Conservation (phyloP, 2,797 vertebrate genomes). For the Staurois parvus region DNA sequence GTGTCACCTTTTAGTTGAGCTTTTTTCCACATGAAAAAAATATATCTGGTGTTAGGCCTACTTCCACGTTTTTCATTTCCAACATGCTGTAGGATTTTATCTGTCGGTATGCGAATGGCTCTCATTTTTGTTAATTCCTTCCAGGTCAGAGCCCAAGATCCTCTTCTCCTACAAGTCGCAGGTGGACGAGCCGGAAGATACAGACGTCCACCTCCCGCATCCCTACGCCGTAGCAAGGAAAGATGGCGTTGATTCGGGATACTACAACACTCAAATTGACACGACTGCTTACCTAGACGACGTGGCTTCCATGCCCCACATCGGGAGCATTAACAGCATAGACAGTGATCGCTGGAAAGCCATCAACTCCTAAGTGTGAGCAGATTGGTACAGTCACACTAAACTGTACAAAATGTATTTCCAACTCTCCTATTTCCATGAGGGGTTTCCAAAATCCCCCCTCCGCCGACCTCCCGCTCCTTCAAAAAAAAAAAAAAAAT, state of each 20-base stretch:
- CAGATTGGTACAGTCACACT: slow-evolving; percentile 14
- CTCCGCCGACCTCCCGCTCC: background rate
- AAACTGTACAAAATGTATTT: background rate
- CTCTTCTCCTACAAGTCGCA: slow-evolving; percentile 99
- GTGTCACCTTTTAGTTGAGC: no score
- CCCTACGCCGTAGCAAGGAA: slow-evolving; percentile 86
- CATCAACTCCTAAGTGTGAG: slow-evolving; percentile 79
- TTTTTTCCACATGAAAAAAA: no score
- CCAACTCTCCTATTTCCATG: background rate
- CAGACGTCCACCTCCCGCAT: slow-evolving; percentile 92
- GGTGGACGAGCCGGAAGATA: slow-evolving; percentile 93
- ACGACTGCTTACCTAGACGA: slow-evolving; percentile 90
- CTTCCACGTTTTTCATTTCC: no score
- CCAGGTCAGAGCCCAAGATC: slow-evolving; percentile 96
- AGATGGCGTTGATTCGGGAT: slow-evolving; percentile 81
- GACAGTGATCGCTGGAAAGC: slow-evolving; percentile 96
- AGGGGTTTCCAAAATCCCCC: background rate
- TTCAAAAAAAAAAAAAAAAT: background rate
- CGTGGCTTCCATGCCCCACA: slow-evolving; percentile 87
- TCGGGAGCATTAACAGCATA: slow-evolving; percentile 89
- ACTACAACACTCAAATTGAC: slow-evolving; percentile 95
- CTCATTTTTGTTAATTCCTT: background rate
- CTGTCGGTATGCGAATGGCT: background rate
- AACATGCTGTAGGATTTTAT: no score
- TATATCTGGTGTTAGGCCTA: no score